These are phyloP conservation scores for Caradrina kadenii DNA, from an alignment of 2,888 invertebrate genomes.

Conservation along the genomic window DNA sequence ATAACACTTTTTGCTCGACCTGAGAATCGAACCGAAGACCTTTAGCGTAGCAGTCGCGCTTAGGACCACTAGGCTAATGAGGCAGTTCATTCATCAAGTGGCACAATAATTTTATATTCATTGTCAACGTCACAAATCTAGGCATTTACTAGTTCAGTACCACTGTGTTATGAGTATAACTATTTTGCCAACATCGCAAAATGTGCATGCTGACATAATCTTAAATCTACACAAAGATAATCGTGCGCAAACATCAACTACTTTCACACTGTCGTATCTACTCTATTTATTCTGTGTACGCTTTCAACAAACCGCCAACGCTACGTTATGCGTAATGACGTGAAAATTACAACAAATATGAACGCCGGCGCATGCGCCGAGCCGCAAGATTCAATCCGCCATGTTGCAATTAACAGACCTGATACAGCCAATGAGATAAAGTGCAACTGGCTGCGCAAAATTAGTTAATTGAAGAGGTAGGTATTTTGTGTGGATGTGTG, in stretches of 20 bases:
- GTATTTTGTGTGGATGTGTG: slow-evolving; percentile 18
- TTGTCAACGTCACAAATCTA: too few relatives aligned
- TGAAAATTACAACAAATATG: slow-evolving; percentile 86
- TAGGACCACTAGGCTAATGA: too few relatives aligned
- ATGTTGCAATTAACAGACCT: slow-evolving; percentile 71
- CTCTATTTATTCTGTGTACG: slow-evolving; percentile 75
- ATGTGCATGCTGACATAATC: slow-evolving; percentile 34
- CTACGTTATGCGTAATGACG: slow-evolving; percentile 82
- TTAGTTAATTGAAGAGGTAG: slow-evolving; percentile 56
- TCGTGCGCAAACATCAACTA: slow-evolving; percentile 37
- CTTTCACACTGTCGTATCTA: slow-evolving; percentile 57
- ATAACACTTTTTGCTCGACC: too few relatives aligned
- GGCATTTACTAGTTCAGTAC: too few relatives aligned
- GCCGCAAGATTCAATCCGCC: slow-evolving; percentile 81
- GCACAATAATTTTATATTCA: too few relatives aligned
- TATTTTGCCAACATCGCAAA: slow-evolving; percentile 20
- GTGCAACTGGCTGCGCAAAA: slow-evolving; percentile 54
- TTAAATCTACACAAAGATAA: slow-evolving; percentile 39
- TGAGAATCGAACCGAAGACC: too few relatives aligned
- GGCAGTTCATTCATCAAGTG: too few relatives aligned
- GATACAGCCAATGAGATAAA: slow-evolving; percentile 63
- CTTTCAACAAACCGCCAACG: slow-evolving; percentile 81
- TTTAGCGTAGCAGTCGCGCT: too few relatives aligned
- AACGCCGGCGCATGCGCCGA: slow-evolving; percentile 67
- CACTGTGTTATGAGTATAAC: not conserved